Conservation (phyloP, 2,113 vertebrate species). For the Hiodon tergisus region DNA sequence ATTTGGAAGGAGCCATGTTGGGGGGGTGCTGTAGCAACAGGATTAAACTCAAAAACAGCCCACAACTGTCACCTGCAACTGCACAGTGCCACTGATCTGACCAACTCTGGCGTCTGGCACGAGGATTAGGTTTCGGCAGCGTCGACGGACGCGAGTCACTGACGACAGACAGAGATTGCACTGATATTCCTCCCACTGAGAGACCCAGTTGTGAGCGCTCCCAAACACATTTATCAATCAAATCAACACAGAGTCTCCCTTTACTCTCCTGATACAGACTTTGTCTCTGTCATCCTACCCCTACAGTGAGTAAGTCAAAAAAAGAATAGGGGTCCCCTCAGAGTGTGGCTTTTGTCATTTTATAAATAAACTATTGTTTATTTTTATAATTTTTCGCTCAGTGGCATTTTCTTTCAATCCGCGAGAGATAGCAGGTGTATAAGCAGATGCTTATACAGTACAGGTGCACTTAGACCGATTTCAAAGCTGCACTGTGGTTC, state of each 20-base stretch:
- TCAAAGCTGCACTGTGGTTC: neutral
- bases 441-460: neutral
- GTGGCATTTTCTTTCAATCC: neutral
- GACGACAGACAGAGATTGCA: constrained; percentile 11
- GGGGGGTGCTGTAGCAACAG: neutral
- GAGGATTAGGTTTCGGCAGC: constrained; percentile 11
- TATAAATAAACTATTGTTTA: neutral
- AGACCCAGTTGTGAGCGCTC: neutral
- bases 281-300: neutral
- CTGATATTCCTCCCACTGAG: constrained; percentile 4
- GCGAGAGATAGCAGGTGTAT: neutral
- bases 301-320: neutral
- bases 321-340: neutral
- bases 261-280: neutral
- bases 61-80: neutral
- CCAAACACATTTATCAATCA: constrained; percentile 13
- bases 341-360: neutral
- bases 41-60: constrained; percentile 14
- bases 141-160: constrained; percentile 5
- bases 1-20: neutral
- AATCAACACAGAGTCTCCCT: neutral
- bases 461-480: neutral
- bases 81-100: neutral
- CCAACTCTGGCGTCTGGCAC: neutral
- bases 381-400: neutral